Conservation (phyloP, 2,888 invertebrate genomes). For the Pristionchus maxplancki region DNA sequence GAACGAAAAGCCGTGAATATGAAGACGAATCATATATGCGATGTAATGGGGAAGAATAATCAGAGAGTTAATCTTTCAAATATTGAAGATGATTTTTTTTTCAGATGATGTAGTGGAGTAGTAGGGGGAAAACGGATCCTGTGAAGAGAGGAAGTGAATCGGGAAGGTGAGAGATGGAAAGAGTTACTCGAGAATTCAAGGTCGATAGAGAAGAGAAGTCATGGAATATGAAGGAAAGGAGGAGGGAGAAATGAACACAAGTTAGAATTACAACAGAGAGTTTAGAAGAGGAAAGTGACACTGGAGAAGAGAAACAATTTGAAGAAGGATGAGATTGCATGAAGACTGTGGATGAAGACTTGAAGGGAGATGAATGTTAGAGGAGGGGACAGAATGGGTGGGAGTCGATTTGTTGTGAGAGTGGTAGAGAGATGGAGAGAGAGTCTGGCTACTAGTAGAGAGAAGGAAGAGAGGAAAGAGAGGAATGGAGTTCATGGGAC, state of each 20-base stretch:
- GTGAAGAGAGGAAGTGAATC: slow-evolving; percentile 16
- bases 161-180: slow-evolving; percentile 8
- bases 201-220: slow-evolving; percentile 39
- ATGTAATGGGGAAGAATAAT: too few relatives aligned
- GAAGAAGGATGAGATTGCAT: not conserved
- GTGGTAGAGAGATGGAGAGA: not conserved
- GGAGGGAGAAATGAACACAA: not conserved
- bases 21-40: too few relatives aligned
- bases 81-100: too few relatives aligned
- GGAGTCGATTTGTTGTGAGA: slow-evolving; percentile 35
- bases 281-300: not conserved
- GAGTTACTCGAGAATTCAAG: slow-evolving; percentile 24
- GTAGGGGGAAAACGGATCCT: not conserved
- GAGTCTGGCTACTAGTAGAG: slow-evolving; percentile 5
- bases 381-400: not conserved
- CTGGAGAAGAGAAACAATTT: not conserved
- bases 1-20: too few relatives aligned
- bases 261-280: not conserved
- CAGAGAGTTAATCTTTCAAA: too few relatives aligned
- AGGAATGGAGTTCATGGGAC: slow-evolving; percentile 38
- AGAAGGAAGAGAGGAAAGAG: slow-evolving; percentile 33
- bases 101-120: too few relatives aligned
- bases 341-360: not conserved
- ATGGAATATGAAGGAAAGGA: not conserved
- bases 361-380: not conserved